Evolutionary conservation across 2,113 vertebrate genomes (phyloP).

Genomic region (Piprites chloris): DNA sequence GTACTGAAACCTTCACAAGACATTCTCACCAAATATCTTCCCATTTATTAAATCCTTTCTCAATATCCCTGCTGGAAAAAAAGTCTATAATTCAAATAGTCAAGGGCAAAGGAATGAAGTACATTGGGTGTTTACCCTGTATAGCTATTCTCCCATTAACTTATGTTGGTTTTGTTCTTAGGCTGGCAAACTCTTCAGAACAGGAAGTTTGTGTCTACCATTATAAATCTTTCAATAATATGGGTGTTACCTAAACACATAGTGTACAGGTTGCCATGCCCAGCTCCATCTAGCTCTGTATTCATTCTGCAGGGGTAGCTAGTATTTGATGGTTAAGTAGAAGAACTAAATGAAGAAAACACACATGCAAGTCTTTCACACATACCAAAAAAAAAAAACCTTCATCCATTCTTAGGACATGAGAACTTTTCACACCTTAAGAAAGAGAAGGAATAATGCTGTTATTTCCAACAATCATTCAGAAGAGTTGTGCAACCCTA

Average conservation of each 20-base stretch:
- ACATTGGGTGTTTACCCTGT: neutral
- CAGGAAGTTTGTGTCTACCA: neutral
- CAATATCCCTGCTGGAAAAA: neutral
- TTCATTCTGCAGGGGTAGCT: neutral
- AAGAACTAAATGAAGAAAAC: neutral
- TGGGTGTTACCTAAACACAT: neutral
- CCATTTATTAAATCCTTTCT: neutral
- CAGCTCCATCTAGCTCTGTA: neutral
- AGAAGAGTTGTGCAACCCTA: neutral
- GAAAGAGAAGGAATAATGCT: neutral
- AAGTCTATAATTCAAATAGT: neutral
- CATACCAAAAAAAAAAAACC: neutral
- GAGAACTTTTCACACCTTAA: neutral
- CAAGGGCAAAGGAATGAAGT: neutral
- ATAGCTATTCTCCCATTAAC: neutral
- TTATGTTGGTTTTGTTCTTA: neutral
- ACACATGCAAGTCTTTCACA: neutral
- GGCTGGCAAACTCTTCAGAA: neutral
- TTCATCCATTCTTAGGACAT: neutral
- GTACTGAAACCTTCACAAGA: neutral
- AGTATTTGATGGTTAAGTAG: neutral
- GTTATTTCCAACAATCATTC: neutral
- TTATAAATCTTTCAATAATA: neutral
- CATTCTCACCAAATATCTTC: neutral
- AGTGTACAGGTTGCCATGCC: neutral